Evolutionary conservation across 2,888 invertebrate genomes (phyloP), one percentile per base, ranked within the genome.

Genomic region (Drosophila birchii): DNA sequence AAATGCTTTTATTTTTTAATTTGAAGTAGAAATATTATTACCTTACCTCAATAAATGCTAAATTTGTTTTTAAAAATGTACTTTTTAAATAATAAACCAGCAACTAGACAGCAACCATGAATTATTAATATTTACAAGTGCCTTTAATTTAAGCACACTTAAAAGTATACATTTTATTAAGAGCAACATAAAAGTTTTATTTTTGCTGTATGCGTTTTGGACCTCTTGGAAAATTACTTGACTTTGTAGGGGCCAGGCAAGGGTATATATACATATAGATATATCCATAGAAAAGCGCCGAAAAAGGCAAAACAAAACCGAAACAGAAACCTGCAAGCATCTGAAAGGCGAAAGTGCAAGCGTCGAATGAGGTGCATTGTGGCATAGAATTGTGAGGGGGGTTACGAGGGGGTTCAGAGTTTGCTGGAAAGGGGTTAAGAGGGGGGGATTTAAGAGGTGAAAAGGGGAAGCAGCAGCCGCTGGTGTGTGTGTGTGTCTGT

Each of bases 281-380:
- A 39, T 36, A 45, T 20, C 34, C 38, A 34, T 23, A 36, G 16
- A 53, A 45, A 53, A 49, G 41, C 20, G 36, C 38, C 68, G 23
- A 56, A 56, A 60, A 60, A 11, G 47, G 29, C 7, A 54, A 45
- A 47, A 39, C n/a, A 55, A 56, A 51, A 20, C 34, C 34, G 38
- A 20, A 39, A 38, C 32, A 47, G 57, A 56, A 53, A 66, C 44
- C 64, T 64, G 64, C 64, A n/a, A 20, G 7, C 51, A 36, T 14
- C 64, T 51, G 74, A 72, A 72, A 57, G 72, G 63, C 34, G 63
- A 73, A 72, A 73, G 72, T 73, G 60, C 71, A 69, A 39, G 69
- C 51, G 53, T 51, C 58, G 70, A 69, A 58, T 36, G 64, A 64
- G 64, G 64, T 64, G 73, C 72, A 62, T 55, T 60, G 61, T 49